Evolutionary conservation across 2,888 invertebrate genomes (phyloP).

Genomic region (Oscheius sp.): DNA sequence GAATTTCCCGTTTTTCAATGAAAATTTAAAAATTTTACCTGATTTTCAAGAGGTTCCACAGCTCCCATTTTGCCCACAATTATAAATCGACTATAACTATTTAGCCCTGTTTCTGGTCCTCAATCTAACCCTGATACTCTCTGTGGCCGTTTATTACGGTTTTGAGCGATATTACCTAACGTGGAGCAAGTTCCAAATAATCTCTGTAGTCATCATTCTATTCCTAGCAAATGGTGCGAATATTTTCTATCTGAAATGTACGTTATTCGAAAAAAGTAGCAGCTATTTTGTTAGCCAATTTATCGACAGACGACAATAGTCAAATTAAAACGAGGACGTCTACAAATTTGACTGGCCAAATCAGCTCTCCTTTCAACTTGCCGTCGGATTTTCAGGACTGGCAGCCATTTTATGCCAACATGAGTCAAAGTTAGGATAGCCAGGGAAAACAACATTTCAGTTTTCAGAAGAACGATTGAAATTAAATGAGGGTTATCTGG

Average conservation of each 20-base stretch:
- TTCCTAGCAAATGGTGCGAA: too few species aligned
- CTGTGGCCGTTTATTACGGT: background rate
- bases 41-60: too few species aligned
- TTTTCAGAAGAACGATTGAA: constrained; percentile 8
- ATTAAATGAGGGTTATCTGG: background rate
- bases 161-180: background rate
- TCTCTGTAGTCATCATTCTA: background rate
- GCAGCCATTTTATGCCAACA: background rate
- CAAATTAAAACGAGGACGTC: background rate
- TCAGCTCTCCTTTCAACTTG: too few species aligned
- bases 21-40: too few species aligned
- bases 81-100: too few species aligned
- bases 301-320: too few species aligned
- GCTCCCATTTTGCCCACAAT: too few species aligned
- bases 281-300: too few species aligned
- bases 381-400: background rate
- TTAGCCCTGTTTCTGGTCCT: background rate
- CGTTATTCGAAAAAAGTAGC: too few species aligned
- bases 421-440: background rate
- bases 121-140: background rate
- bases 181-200: too few species aligned
- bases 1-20: too few species aligned
- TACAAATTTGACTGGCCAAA: background rate
- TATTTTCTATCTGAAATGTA: too few species aligned
- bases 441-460: background rate